These are phyloP conservation scores for Lindbergichthys nudifrons DNA, from an alignment of 2,797 vertebrate species.

Conservation along the genomic window DNA sequence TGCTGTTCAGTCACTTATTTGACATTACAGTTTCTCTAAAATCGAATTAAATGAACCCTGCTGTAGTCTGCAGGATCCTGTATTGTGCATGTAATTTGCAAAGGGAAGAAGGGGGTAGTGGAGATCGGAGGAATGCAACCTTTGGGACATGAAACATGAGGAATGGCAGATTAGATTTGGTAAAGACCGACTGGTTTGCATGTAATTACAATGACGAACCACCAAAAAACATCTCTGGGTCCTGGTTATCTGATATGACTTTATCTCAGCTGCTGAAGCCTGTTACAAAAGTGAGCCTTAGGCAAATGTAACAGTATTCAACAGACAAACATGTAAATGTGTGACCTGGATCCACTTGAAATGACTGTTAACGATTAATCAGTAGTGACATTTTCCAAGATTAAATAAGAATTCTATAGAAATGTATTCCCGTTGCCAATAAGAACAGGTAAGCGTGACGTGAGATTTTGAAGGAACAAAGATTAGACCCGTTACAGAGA, in stretches of 20 bases:
- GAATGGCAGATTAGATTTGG: slow-evolving; percentile 76
- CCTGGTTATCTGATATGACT: slow-evolving; percentile 69
- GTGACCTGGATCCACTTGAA: slow-evolving; percentile 7
- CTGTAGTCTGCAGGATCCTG: background rate
- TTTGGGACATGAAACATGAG: slow-evolving; percentile 66
- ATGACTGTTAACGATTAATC: slow-evolving; percentile 28
- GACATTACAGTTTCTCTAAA: background rate
- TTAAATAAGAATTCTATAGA: no score
- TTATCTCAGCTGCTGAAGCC: slow-evolving; percentile 60
- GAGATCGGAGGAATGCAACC: slow-evolving; percentile 67
- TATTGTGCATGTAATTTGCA: slow-evolving; percentile 33
- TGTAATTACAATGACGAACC: slow-evolving; percentile 70
- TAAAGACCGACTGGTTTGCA: slow-evolving; percentile 76
- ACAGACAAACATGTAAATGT: slow-evolving; percentile 40
- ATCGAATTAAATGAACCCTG: slow-evolving; percentile 1
- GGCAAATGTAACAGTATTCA: slow-evolving; percentile 51
- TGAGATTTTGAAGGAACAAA: no score
- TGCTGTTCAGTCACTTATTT: background rate
- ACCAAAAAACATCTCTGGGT: slow-evolving; percentile 58
- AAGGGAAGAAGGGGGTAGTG: slow-evolving; percentile 14
- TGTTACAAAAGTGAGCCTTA: slow-evolving; percentile 69
- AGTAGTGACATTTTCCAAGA: background rate
- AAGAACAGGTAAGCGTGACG: no score
- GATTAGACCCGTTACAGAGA: no score
- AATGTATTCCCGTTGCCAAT: no score